phyloP scores from a whole-genome alignment of 2,797 vertebrate genomes.

The Neosalanx taihuensis region DNA sequence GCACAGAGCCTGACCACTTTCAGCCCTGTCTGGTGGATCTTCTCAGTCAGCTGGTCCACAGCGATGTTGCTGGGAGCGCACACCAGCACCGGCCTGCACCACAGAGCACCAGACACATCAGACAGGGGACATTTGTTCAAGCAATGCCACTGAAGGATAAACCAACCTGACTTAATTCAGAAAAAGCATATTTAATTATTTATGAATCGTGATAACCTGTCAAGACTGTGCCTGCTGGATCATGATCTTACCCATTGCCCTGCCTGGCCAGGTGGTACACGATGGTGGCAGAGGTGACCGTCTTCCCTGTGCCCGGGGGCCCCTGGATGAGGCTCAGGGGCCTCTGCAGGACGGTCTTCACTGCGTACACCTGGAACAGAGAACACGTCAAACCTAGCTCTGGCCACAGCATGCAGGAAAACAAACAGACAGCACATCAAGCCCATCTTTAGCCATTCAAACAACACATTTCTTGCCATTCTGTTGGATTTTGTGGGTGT shows the following conservation, averaged over 20 bases:
- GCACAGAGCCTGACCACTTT: slow-evolving; percentile 96
- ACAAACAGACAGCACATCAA: background rate
- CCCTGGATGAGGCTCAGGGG: slow-evolving; percentile 98
- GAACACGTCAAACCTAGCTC: background rate
- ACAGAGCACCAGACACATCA: background rate
- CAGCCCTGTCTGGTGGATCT: slow-evolving; percentile 96
- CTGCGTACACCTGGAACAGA: slow-evolving; percentile 69
- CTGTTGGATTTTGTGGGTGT: too few species aligned
- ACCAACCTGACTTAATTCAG: too few species aligned
- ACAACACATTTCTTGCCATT: too few species aligned
- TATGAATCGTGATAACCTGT: too few species aligned
- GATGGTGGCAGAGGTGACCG: slow-evolving; percentile 96
- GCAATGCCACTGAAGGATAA: background rate
- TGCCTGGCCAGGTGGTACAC: slow-evolving; percentile 97
- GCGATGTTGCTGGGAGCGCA: slow-evolving; percentile 98
- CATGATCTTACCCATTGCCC: slow-evolving; percentile 87
- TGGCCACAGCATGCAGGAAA: background rate
- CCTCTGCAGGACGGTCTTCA: slow-evolving; percentile 95
- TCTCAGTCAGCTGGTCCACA: slow-evolving; percentile 96
- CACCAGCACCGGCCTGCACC: slow-evolving; percentile 88
- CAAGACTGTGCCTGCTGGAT: too few species aligned
- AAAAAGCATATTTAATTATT: too few species aligned
- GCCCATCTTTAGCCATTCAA: too few species aligned
- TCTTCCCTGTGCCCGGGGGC: slow-evolving; percentile 95
- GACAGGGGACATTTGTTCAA: background rate